These are phyloP conservation scores for Ditula angustiorana DNA, from an alignment of 2,888 invertebrate species.

Conservation along the genomic window DNA sequence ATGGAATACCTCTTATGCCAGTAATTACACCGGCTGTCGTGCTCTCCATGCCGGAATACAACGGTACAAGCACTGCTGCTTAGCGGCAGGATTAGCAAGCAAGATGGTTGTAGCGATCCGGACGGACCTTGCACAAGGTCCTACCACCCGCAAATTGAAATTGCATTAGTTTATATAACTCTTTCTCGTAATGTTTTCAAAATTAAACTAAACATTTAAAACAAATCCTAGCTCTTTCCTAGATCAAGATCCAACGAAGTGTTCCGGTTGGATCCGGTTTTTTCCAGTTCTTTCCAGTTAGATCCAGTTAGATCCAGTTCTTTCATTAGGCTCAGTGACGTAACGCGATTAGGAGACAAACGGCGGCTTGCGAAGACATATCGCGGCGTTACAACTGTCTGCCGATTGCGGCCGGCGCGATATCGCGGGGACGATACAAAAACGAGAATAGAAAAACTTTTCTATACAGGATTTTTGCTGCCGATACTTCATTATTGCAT, in stretches of 20 bases:
- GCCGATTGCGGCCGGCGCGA: neutral
- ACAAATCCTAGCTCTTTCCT: neutral
- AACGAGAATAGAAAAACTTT: neutral
- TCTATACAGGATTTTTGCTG: too few relatives aligned
- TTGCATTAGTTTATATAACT: too few relatives aligned
- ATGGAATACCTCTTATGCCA: too few relatives aligned
- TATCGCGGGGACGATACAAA: constrained; percentile 5
- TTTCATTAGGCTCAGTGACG: constrained; percentile 29
- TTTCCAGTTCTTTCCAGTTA: neutral
- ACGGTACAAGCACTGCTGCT: too few relatives aligned
- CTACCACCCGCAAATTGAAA: too few relatives aligned
- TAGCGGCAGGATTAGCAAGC: too few relatives aligned
- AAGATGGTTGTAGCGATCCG: too few relatives aligned
- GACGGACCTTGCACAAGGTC: too few relatives aligned
- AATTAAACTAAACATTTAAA: neutral
- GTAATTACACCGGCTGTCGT: too few relatives aligned
- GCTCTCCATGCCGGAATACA: too few relatives aligned
- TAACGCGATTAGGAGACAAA: constrained; percentile 32
- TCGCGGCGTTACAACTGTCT: constrained; percentile 20
- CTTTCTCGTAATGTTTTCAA: neutral
- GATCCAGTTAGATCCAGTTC: constrained; percentile 21
- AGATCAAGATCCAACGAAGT: neutral
- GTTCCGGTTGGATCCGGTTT: neutral
- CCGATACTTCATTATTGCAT: too few relatives aligned
- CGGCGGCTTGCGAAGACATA: constrained; percentile 36